Percentiles rank a stretch among this genome's conserved stretches.
Evolutionary conservation across 2,888 invertebrate genomes (phyloP).

Genomic region (Lamproptera curius): DNA sequence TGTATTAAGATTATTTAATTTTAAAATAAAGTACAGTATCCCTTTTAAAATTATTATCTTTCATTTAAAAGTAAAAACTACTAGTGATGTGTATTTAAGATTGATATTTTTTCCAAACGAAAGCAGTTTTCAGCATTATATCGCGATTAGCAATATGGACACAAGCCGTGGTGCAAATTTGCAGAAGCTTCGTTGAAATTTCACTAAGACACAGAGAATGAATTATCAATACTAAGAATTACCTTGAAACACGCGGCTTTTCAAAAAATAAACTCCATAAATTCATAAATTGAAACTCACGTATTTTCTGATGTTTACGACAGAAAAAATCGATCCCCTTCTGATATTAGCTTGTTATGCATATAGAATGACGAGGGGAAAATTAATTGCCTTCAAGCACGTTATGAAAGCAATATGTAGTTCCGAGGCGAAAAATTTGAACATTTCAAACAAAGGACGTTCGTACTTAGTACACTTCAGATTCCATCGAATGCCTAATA

Average conservation of each 20-base stretch:
- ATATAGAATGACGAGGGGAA: slow-evolving; percentile 1
- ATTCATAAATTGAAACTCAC: neutral
- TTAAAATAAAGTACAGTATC: slow-evolving; percentile 25
- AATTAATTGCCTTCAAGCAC: slow-evolving; percentile 1
- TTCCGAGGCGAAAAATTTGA: neutral
- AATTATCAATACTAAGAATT: no score
- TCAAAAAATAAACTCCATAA: no score
- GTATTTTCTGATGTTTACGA: neutral
- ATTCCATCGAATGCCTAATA: slow-evolving; percentile 3
- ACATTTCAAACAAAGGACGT: slow-evolving; percentile 1
- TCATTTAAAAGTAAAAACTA: slow-evolving; percentile 14
- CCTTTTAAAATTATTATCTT: slow-evolving; percentile 8
- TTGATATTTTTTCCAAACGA: slow-evolving; percentile 21
- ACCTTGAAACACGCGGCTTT: no score
- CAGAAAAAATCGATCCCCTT: neutral
- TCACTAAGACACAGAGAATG: no score
- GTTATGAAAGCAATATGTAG: neutral
- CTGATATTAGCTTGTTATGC: neutral
- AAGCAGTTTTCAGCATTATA: slow-evolving; percentile 1
- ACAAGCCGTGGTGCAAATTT: neutral
- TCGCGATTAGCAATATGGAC: slow-evolving; percentile 1
- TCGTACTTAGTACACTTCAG: slow-evolving; percentile 1
- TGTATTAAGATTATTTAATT: slow-evolving; percentile 20
- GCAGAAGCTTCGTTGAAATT: neutral
- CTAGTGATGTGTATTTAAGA: slow-evolving; percentile 19